A percentile compares a stretch with the other conserved stretches of the same genome.
phyloP scores from a whole-genome alignment of 2,113 vertebrate species.

The Nothobranchius kuhntae region DNA sequence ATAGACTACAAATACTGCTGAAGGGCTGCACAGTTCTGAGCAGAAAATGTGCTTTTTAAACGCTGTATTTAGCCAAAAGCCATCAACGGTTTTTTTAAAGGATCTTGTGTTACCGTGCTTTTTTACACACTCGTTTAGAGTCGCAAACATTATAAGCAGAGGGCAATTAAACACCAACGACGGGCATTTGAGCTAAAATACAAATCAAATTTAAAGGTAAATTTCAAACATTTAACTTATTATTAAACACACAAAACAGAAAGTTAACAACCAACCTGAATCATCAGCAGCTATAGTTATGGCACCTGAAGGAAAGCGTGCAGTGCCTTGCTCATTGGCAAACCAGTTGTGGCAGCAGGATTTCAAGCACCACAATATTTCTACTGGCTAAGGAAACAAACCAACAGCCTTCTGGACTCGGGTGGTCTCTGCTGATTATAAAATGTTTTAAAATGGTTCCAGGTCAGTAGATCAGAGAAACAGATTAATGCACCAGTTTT shows the following conservation, averaged over 20 bases:
- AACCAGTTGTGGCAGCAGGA: no score
- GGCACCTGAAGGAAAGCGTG: neutral
- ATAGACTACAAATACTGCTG: conserved; percentile 12
- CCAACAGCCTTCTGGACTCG: neutral
- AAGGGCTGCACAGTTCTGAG: neutral
- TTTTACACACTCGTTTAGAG: neutral
- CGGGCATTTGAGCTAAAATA: no score
- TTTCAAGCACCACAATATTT: neutral
- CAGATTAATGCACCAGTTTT: conserved; percentile 3
- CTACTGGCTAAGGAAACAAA: neutral
- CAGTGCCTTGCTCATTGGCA: no score
- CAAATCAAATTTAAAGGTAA: no score
- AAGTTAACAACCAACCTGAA: neutral
- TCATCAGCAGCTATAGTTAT: no score
- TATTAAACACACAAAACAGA: neutral
- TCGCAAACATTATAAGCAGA: no score
- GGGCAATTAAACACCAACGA: no score
- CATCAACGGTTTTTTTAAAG: neutral
- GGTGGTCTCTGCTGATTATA: neutral
- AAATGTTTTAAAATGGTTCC: neutral
- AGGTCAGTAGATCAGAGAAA: conserved; percentile 13
- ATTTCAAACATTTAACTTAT: neutral
- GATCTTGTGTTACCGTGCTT: neutral
- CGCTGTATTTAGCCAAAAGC: conserved; percentile 12
- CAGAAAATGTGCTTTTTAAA: neutral